Percentiles rank a stretch among this genome's conserved stretches.
Conservation (phyloP, 2,113 vertebrate genomes). For the Melanocharis versteri region DNA sequence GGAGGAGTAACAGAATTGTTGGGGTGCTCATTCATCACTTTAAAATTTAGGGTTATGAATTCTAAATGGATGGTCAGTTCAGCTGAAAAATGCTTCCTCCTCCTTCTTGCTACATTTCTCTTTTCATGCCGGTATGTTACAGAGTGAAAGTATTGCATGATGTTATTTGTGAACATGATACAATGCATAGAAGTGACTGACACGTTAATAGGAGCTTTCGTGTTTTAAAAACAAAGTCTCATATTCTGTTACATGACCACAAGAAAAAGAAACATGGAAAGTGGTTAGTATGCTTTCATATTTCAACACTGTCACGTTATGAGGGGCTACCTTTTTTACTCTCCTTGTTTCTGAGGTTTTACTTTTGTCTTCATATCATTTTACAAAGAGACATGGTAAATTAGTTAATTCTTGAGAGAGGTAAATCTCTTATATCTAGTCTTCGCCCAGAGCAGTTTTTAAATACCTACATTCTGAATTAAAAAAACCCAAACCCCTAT, state of each 20-base stretch:
- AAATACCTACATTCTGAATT: background rate
- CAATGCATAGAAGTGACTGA: background rate
- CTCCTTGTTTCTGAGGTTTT: background rate
- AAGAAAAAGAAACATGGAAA: conserved; percentile 39
- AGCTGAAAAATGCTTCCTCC: background rate
- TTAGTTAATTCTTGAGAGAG: background rate
- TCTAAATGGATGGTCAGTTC: background rate
- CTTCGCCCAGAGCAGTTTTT: background rate
- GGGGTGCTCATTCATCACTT: conserved; percentile 3
- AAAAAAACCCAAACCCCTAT: background rate
- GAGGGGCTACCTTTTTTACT: background rate
- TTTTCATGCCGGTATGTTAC: background rate
- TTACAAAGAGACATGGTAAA: conserved; percentile 5
- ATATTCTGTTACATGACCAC: conserved; percentile 34
- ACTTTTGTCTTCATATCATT: background rate
- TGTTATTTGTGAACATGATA: background rate
- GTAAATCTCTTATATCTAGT: background rate
- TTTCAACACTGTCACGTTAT: conserved; percentile 23
- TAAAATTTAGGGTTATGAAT: conserved; percentile 8
- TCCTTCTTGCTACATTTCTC: background rate
- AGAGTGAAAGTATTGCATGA: background rate
- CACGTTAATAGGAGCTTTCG: background rate
- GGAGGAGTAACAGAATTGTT: conserved; percentile 18
- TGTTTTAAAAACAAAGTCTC: conserved; percentile 17
- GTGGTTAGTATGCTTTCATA: conserved; percentile 4